Evolutionary conservation across 2,797 vertebrate species (phyloP).

Genomic region (Orestias chungarensis): DNA sequence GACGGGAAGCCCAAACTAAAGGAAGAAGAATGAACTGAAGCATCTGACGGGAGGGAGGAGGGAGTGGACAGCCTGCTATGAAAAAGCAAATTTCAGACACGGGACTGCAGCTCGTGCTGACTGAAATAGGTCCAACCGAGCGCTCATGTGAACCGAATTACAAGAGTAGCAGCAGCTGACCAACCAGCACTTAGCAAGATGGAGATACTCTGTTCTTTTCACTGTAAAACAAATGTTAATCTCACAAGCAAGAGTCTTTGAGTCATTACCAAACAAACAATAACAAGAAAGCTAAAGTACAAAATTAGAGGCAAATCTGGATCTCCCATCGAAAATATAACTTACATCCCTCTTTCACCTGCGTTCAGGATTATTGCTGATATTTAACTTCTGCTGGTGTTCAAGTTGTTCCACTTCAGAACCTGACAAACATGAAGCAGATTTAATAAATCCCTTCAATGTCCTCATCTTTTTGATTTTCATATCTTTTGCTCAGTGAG

Average conservation of each 20-base stretch:
- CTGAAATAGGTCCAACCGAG: conserved; percentile 66
- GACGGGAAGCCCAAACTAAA: conserved; percentile 26
- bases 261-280: neutral
- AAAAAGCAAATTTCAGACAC: conserved; percentile 50
- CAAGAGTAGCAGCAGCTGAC: conserved; percentile 75
- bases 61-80: conserved; percentile 1
- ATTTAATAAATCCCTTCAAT: neutral
- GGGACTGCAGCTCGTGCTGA: conserved; percentile 58
- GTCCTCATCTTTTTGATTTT: neutral
- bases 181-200: conserved; percentile 18
- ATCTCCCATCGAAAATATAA: neutral
- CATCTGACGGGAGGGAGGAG: neutral
- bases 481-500: neutral
- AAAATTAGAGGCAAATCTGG: neutral
- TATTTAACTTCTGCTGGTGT: neutral
- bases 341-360: neutral
- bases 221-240: conserved; percentile 4
- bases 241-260: neutral
- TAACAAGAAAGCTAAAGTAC: neutral
- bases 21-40: conserved; percentile 12
- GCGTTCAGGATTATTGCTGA: neutral
- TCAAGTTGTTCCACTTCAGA: neutral
- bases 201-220: neutral
- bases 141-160: conserved; percentile 84
- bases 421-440: neutral